These are phyloP conservation scores for Dryocosmus kuriphilus DNA, from an alignment of 2,888 invertebrate genomes.

Conservation along the genomic window DNA sequence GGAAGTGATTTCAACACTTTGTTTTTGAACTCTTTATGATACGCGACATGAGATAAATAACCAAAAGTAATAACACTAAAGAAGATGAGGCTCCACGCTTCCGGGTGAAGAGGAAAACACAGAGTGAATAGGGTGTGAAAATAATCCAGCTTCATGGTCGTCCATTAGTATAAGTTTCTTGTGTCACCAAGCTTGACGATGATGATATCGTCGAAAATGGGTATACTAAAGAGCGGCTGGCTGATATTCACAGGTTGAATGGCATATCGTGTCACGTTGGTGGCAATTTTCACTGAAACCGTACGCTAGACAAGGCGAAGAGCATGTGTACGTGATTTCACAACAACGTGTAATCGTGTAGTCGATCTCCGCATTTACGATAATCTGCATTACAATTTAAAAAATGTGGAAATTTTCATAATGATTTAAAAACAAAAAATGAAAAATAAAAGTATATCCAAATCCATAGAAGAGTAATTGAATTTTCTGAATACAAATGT, in stretches of 20 bases:
- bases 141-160: conserved; percentile 51
- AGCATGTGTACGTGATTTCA: neutral
- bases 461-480: neutral
- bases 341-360: conserved; percentile 55
- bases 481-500: neutral
- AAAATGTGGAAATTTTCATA: neutral
- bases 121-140: conserved; percentile 47
- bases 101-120: conserved; percentile 41
- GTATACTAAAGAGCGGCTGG: conserved; percentile 48
- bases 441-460: neutral
- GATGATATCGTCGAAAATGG: conserved; percentile 47
- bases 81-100: conserved; percentile 19
- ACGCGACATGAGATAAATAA: neutral
- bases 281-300: conserved; percentile 15
- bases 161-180: conserved; percentile 58
- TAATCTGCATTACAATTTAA: conserved; percentile 8
- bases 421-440: neutral
- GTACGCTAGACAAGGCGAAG: conserved; percentile 3
- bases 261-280: conserved; percentile 30
- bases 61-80: neutral
- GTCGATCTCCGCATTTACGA: conserved; percentile 59
- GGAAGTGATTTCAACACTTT: neutral
- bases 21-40: neutral
- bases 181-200: conserved; percentile 45
- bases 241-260: conserved; percentile 45